Base-by-base conservation (phyloP, 2,888 invertebrate genomes). In the Limenitis arthemis region DNA sequence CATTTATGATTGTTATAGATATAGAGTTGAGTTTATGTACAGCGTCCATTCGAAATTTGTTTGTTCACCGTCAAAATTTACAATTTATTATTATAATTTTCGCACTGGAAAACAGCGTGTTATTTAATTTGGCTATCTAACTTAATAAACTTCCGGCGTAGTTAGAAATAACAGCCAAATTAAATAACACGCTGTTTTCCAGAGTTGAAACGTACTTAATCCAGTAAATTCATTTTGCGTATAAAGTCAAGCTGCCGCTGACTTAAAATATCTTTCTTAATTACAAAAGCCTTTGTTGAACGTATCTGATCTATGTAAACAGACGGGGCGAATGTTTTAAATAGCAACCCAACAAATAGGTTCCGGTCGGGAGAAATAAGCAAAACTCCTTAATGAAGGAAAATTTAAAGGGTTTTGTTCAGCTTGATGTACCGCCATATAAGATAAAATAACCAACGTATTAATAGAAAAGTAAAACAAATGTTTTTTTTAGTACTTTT, bases 261-360 rank as follows among this genome's bases (percentile, higher is more conserved):
- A 79, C 82, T 80, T 85, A 81, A 84, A 84, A 83, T 84, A 85
- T 84, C 83, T 84, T 82, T 82, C 84, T 85, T 86, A 85, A 86
- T 85, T 86, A 84, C 84, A 82, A 83, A 85, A 85, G 79, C 85
- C 82, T 86, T 86, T 86, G 84, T 86, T 85, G 80, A 81, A 80
- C 83, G 84, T 84, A 85, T 84, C 85, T 84, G 85, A 85, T 85
- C 85, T 85, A 85, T 85, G 84, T 85, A 83, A 86, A 78, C 77
- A 78, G 82, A 78, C 79, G 79, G 78, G 78, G 81, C 73, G 79
- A 80, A 85, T 83, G 83, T 78, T 83, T 86, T 82, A 84, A 85
- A 85, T 82, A 83, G 80, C 80, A 73, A 74, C 81, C 79, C 78
- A 79, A 80, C 84, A 79, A 84, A 84, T 82, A 83, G 72, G 79